These are phyloP conservation scores for Drosophila navojoa DNA, from an alignment of 1,140 invertebrate genomes.

Conservation along the genomic window DNA sequence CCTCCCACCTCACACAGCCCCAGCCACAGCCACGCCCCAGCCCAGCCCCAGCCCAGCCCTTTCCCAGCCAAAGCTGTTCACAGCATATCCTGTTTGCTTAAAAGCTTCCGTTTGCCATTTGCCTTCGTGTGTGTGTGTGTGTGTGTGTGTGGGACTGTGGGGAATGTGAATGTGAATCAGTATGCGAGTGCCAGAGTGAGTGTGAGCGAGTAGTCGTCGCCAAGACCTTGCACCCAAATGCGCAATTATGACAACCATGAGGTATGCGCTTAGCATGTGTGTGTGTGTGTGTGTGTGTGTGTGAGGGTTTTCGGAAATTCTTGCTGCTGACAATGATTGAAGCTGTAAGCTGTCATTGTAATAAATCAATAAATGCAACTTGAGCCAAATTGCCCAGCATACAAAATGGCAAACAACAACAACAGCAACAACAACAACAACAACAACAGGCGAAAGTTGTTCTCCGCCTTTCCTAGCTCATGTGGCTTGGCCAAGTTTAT, in stretches of 20 bases:
- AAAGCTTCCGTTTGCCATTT: constrained; percentile 69
- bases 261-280: background rate
- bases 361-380: constrained; percentile 80
- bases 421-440: constrained; percentile 23
- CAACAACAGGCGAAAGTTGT: constrained; percentile 37
- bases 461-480: constrained; percentile 8
- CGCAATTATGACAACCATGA: constrained; percentile 69
- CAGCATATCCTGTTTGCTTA: constrained; percentile 79
- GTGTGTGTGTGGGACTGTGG: background rate
- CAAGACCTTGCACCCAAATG: constrained; percentile 68
- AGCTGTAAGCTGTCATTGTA: constrained; percentile 45
- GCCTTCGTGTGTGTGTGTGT: constrained; percentile 5
- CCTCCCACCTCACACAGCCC: no score
- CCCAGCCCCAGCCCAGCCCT: background rate
- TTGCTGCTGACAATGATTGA: constrained; percentile 59
- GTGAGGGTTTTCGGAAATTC: constrained; percentile 6
- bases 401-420: constrained; percentile 55
- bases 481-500: constrained; percentile 56
- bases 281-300: constrained; percentile 11
- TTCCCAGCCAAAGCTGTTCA: constrained; percentile 64
- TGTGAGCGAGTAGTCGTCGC: constrained; percentile 3
- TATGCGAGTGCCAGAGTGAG: background rate
- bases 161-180: constrained; percentile 5
- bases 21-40: no score
- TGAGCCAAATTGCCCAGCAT: constrained; percentile 55